Evolutionary conservation across 2,113 vertebrate genomes (phyloP), one percentile per base, ranked within the genome.

Genomic region (Dipodomys merriami): DNA sequence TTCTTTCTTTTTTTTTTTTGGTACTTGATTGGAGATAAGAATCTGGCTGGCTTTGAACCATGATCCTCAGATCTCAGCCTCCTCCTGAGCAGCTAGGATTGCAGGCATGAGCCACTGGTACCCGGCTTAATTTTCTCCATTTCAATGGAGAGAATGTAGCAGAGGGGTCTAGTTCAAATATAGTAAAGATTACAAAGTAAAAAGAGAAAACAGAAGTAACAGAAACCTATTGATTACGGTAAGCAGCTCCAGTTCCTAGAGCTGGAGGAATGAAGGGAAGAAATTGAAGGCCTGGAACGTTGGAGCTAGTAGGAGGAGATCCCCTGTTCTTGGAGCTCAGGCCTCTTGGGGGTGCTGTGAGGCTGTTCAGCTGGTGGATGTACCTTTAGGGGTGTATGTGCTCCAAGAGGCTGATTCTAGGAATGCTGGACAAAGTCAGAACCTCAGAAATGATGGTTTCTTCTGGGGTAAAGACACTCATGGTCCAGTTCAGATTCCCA

Each of bases 291-390:
- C 83, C 46, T 83, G 57, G 71, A 6, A 39, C 20, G 16, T 12
- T 23, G 62, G 69, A 29, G 5, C 3, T 23, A 29, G 49, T 67
- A 90, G 60, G 46, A 39, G 7, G 35, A 33, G 11, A 1, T 49
- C 0, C 29, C 20, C 5, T 6, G 10, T 25, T 0, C 1, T 2
- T 68, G 15, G 44, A 67, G 13, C 25, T 46, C 53, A 76, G 33
- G 62, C 6, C 11, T 60, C 30, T 60, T 18, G 65, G 25, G 23
- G 13, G 46, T 23, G 11, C 39, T 18, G 5, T 76, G 1, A 35
- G 33, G 22, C 3, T 60, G 0, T 18, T n/a, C 23, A 30, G 18
- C 10, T 20, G 20, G 11, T 16, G 4, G 18, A 35, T 0, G 11
- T n/a, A 22, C 22, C 29, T n/a, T 0, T 57, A 73, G n/a, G 7